Base-by-base conservation (phyloP, 2,113 vertebrate genomes). In the Asarcornis scutulata region DNA sequence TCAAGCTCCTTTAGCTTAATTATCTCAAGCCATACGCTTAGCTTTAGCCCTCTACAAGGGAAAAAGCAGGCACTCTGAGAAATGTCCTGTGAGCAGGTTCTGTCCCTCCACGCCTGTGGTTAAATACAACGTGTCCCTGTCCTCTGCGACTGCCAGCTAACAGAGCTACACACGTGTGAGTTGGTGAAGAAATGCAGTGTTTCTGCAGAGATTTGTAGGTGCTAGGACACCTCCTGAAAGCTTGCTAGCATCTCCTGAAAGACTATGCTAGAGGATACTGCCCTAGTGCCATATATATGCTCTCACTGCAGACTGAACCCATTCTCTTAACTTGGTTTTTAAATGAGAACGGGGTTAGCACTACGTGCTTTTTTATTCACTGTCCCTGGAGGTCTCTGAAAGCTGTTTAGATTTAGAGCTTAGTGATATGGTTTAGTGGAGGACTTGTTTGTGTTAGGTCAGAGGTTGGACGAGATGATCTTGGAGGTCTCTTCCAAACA, bases 71-170 rank as follows among this genome's bases (percentile, higher is more conserved):
- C 4, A 7, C 6, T 2, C 18, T 5, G 23, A 63, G 32, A 26
- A 20, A 31, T 23, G 7, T 26, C 9, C 1, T 1, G 8, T 40
- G 36, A 58, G 26, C 23, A 27, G 29, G 20, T 9, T 74, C 46
- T 75, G 32, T 75, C 52, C 34, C 32, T 26, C 11, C 0, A 0
- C 0, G 0, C 7, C 34, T 48, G 48, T 32, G 40, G 8, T 26
- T 9, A 6, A 36, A 15, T 0, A 1, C 14, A 75, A 17, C 11
- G 6, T 25, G 52, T 38, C 31, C 75, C 71, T 86, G 67, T 13
- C 31, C 21, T 16, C 4, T 0, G 2, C 8, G n/a, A 11, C 5
- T 0, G 0, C 31, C 23, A n/a, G 40, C 23, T 10, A 40, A 20
- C 10, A 36, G 60, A 73, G 48, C n/a, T 36, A 11, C 3, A 1